phyloP scores from a whole-genome alignment of 2,888 invertebrate species.

The Thera obeliscata region DNA sequence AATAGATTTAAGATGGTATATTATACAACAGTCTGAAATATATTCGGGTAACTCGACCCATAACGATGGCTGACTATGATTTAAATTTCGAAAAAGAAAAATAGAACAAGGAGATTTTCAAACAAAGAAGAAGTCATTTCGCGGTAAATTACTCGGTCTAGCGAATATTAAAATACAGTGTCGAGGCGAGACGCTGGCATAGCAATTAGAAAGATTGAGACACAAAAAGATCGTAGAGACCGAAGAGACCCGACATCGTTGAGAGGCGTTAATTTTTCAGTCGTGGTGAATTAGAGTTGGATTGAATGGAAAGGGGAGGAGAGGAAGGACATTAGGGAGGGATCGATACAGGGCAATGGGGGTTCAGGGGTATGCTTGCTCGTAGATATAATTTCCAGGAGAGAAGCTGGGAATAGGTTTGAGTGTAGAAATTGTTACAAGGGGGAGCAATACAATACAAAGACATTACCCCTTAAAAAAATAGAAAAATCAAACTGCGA shows the following conservation, averaged over 20 bases:
- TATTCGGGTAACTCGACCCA: background rate
- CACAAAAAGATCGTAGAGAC: constrained; percentile 47
- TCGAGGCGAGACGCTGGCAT: constrained; percentile 47
- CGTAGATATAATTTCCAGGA: constrained; percentile 38
- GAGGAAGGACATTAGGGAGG: constrained; percentile 31
- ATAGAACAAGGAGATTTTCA: constrained; percentile 5
- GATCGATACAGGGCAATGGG: constrained; percentile 47
- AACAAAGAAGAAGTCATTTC: constrained; percentile 40
- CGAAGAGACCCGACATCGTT: constrained; percentile 38
- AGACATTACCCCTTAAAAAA: background rate
- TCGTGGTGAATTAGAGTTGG: constrained; percentile 51
- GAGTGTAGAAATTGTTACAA: constrained; percentile 12
- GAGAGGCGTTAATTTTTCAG: constrained; percentile 58
- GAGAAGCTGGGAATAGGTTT: constrained; percentile 30
- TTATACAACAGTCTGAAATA: too few relatives aligned
- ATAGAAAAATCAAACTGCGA: background rate
- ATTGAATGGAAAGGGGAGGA: constrained; percentile 38
- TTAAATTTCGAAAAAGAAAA: constrained; percentile 4
- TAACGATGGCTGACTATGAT: background rate
- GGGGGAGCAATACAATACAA: background rate
- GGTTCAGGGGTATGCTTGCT: constrained; percentile 28
- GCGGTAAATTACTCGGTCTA: constrained; percentile 49
- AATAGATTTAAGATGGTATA: too few relatives aligned
- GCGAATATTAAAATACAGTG: constrained; percentile 47
- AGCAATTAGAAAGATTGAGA: constrained; percentile 57